Base-by-base conservation (phyloP, 2,888 invertebrate genomes). In the Lasius platythorax region DNA sequence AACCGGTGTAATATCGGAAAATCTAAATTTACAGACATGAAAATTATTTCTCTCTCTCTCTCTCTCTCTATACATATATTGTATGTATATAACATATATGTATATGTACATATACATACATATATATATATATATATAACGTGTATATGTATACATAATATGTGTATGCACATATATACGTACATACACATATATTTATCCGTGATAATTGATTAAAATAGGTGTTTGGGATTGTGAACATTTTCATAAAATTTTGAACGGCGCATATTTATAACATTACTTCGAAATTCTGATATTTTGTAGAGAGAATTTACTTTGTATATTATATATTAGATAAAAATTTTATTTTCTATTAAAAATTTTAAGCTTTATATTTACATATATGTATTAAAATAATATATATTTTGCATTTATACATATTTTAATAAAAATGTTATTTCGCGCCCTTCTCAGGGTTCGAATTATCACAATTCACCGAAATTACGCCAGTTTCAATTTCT, bases 401-500 rank as follows among this genome's bases (percentile, higher is more conserved):
- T 61, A 33, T 63, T 28, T 58, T 9, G 4, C 23, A 58, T 58
- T 23, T 5, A 72, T 15, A 28, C 23, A 23, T 23, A 9, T 72
- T n/a, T 23, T 28, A 61, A 30, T 40, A 43, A 74, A 58, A 63
- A 30, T 4, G 50, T 61, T 23, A 15, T 37, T n/a, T 53, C 50
- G 12, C 23, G 23, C n/a, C 9, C 28, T 43, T 15, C 15, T 73
- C 18, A 28, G 1, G 6, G 23, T 15, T 23, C 23, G 4, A 79
- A 63, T 61, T 43, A 33, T 28, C 37, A 67, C 18, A 40, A 63
- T 46, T 75, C 58, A 46, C 18, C 37, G 37, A 68, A 68, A 78
- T 72, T 78, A 40, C 73, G 56, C 12, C 73, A 40, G 37, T 67
- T 67, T 75, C 23, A 75, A 50, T 63, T 50, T 50, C 11, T 23